Evolutionary conservation across 2,888 invertebrate species (phyloP).

Genomic region (Nomada fabriciana): DNA sequence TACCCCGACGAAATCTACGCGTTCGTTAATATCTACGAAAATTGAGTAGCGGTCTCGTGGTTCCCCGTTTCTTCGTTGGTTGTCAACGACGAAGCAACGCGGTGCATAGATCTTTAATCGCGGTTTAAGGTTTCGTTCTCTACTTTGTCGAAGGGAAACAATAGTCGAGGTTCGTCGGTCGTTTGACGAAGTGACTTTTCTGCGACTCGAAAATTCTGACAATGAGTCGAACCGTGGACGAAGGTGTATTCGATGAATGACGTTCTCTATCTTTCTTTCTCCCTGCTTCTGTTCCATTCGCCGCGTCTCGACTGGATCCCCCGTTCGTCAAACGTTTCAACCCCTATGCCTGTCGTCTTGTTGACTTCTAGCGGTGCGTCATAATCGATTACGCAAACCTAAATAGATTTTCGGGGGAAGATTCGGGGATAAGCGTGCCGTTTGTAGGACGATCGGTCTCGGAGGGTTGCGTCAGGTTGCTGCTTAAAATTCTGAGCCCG

Average conservation of each 20-base stretch:
- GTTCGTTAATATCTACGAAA: constrained; percentile 6
- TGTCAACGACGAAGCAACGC: background rate
- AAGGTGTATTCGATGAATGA: constrained; percentile 8
- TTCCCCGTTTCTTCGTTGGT: background rate
- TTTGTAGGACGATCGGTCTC: constrained; percentile 39
- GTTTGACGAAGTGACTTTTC: background rate
- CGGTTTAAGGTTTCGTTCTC: background rate
- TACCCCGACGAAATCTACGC: constrained; percentile 19
- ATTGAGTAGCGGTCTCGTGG: too few species aligned
- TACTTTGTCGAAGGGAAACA: background rate
- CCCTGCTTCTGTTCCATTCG: background rate
- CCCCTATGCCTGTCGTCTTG: constrained; percentile 31
- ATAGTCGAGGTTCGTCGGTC: background rate
- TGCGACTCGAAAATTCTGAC: background rate
- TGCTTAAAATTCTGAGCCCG: constrained; percentile 28
- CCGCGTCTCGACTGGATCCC: background rate
- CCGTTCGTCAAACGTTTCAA: constrained; percentile 15
- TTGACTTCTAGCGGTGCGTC: constrained; percentile 67
- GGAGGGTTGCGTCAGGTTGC: constrained; percentile 31
- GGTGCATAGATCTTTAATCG: background rate
- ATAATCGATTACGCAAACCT: constrained; percentile 70
- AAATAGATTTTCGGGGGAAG: constrained; percentile 69
- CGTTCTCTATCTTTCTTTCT: background rate
- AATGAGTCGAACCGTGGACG: background rate
- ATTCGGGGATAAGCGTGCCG: constrained; percentile 48